Conservation (phyloP, 1,140 invertebrate species). For the Anoplophora glabripennis region DNA sequence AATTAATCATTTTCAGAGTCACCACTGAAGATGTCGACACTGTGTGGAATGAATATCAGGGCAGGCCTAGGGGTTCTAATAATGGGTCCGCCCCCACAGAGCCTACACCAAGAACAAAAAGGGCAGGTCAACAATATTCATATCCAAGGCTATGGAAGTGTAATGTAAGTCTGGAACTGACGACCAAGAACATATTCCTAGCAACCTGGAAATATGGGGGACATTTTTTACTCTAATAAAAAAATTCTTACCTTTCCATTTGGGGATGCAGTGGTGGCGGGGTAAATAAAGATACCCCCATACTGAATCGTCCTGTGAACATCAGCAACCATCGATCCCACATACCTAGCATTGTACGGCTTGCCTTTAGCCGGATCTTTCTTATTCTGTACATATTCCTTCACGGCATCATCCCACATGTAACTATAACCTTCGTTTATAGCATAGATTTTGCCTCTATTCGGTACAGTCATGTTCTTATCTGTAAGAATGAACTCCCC, state of each 20-base stretch:
- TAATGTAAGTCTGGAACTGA: no score
- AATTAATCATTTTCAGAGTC: no score
- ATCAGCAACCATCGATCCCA: constrained; percentile 99
- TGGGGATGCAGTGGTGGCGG: constrained; percentile 85
- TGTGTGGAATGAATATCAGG: no score
- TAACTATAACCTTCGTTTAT: constrained; percentile 84
- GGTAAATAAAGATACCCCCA: constrained; percentile 98
- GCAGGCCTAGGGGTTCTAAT: no score
- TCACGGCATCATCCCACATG: constrained; percentile 77
- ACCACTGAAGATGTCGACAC: no score
- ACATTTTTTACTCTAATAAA: no score
- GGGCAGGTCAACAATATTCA: no score
- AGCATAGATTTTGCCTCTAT: constrained; percentile 89
- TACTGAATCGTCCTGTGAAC: constrained; percentile 97
- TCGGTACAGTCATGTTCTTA: constrained; percentile 59
- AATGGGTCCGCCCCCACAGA: no score
- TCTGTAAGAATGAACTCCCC: constrained; percentile 98
- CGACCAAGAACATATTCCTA: no score
- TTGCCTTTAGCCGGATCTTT: constrained; percentile 87
- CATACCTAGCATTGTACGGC: constrained; percentile 91
- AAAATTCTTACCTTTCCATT: constrained; percentile 81
- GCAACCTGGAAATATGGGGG: no score
- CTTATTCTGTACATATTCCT: constrained; percentile 87
- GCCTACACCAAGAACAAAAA: no score
- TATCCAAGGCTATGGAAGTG: no score